Evolutionary conservation across 2,797 vertebrate species (phyloP), one percentile per base, ranked within the genome.

Genomic region (Vultur gryphus): DNA sequence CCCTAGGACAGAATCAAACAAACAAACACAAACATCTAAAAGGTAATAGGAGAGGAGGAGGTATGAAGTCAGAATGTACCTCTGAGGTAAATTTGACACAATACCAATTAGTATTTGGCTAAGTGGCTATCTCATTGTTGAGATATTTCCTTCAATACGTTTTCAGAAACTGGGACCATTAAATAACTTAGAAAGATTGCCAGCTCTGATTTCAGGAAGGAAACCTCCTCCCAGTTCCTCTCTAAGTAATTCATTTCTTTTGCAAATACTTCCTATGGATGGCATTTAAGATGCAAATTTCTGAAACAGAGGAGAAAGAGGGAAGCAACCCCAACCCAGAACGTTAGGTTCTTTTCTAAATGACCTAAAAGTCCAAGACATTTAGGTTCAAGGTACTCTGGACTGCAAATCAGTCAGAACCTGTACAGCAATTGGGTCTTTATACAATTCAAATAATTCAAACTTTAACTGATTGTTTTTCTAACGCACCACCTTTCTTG

Each of bases 201-300:
- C 98, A 98, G 97, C 92, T 98, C 95, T 98, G 98, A 98, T 98
- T 98, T 97, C 98, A 97, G 98, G 98, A 98, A 99, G 99, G 99
- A 99, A 99, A 98, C 97, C 97, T 96, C 98, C 98, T 98, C 99
- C 99, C 98, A 98, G 97, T 98, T 95, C 97, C 98, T 98, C 98
- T 98, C 96, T 98, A 98, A 98, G 97, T 97, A 98, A 97, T 97
- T 98, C 97, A 91, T 79, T 95, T 96, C 94, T 97, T 97, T 96
- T 95, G 85, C 94, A 97, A 98, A 97, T 97, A 97, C 97, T 95
- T 87, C 85, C 89, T 92, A 96, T 96, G 54, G 75, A 95, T 93
- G 72, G 78, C 84, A 89, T 90, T 95, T 91, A 96, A 95, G 90
- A 95, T 43, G 92, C 64, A 95, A 52, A 89, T 89, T 96, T 88